Conservation (phyloP, 2,113 vertebrate species). For the Himantopus leucocephalus region DNA sequence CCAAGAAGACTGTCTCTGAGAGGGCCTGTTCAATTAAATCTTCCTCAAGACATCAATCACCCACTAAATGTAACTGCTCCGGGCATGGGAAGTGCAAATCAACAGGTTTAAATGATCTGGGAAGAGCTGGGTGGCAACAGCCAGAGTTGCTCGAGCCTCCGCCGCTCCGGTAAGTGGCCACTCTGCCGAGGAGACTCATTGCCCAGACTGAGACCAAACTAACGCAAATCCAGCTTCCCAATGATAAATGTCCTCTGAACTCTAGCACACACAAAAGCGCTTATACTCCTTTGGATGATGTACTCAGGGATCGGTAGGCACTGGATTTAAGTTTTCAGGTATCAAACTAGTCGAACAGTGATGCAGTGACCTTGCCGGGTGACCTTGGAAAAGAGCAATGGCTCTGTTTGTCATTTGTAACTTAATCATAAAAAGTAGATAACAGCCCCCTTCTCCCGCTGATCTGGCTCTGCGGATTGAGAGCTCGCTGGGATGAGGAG, state of each 20-base stretch:
- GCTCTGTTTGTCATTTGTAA: neutral
- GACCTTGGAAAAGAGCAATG: neutral
- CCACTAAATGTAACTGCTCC: neutral
- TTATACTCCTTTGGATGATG: neutral
- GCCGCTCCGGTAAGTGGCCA: rapidly evolving
- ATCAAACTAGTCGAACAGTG: neutral
- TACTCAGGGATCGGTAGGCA: neutral
- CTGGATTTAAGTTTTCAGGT: neutral
- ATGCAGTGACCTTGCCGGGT: neutral
- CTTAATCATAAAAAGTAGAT: neutral
- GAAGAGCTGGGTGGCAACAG: neutral
- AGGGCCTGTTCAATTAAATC: neutral
- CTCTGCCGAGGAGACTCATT: rapidly evolving
- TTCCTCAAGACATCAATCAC: neutral
- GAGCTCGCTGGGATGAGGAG: neutral
- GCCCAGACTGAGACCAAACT: neutral
- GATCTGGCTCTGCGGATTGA: neutral
- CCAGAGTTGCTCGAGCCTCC: neutral
- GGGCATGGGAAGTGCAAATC: neutral
- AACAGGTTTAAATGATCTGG: neutral
- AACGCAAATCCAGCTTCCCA: neutral
- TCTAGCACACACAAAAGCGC: neutral
- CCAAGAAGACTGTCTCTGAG: neutral
- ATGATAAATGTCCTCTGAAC: neutral
- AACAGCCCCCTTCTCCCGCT: neutral